Conservation (phyloP, 2,888 invertebrate genomes). For the Hoplodrina blanda region DNA sequence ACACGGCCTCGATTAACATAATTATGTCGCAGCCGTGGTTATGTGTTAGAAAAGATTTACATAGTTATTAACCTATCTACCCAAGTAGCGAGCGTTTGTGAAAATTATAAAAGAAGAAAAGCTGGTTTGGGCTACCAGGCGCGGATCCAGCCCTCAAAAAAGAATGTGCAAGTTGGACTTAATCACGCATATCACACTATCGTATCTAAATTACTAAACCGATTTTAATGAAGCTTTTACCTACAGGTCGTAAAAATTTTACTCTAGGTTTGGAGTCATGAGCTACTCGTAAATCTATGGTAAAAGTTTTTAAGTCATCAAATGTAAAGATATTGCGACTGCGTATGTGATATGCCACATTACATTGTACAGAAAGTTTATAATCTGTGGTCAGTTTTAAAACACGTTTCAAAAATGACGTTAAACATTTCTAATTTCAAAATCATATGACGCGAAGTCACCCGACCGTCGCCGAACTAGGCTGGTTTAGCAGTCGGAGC, state of each 20-base stretch:
- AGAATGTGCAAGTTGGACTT: too few species aligned
- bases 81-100: background rate
- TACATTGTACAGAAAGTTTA: background rate
- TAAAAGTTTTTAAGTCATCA: too few species aligned
- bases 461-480: background rate
- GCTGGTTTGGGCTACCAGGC: too few species aligned
- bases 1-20: conserved; percentile 39
- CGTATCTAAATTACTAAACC: too few species aligned
- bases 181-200: too few species aligned
- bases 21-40: background rate
- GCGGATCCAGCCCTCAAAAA: too few species aligned
- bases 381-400: background rate
- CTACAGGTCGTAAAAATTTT: too few species aligned
- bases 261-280: too few species aligned
- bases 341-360: too few species aligned
- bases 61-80: background rate
- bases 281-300: too few species aligned
- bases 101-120: background rate
- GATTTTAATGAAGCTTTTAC: too few species aligned
- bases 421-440: conserved; percentile 17
- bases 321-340: too few species aligned
- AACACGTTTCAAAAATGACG: background rate
- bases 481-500: conserved; percentile 49
- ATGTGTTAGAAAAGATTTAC: background rate
- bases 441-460: background rate